Conservation (phyloP, 2,888 invertebrate species). For the Eulithis prunata region DNA sequence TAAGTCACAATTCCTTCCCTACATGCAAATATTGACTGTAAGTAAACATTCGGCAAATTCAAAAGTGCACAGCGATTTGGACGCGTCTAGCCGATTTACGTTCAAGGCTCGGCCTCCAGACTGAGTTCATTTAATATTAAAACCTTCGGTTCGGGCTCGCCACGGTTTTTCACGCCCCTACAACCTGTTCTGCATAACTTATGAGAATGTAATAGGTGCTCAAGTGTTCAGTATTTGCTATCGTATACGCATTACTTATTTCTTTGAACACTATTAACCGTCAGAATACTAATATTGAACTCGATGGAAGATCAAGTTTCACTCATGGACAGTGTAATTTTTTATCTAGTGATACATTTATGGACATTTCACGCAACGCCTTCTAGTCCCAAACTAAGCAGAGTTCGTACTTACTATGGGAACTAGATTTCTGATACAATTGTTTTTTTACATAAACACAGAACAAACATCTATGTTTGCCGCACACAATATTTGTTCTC, state of each 20-base stretch:
- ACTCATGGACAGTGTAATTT: too few relatives aligned
- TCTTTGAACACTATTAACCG: conserved; percentile 61
- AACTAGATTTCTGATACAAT: too few relatives aligned
- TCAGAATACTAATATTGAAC: too few relatives aligned
- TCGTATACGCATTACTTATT: conserved; percentile 65
- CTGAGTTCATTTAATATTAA: conserved; percentile 79
- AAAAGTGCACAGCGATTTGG: conserved; percentile 71
- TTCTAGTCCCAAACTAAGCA: too few relatives aligned
- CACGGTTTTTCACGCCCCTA: conserved; percentile 77
- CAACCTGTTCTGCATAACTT: conserved; percentile 74
- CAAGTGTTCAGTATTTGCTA: conserved; percentile 68
- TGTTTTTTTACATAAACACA: too few relatives aligned
- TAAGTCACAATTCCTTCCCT: conserved; percentile 36
- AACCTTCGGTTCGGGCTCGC: conserved; percentile 57
- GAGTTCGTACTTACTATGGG: too few relatives aligned
- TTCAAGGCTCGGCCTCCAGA: conserved; percentile 60
- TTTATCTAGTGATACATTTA: too few relatives aligned
- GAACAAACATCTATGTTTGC: too few relatives aligned
- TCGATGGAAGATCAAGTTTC: too few relatives aligned
- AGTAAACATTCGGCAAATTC: conserved; percentile 70
- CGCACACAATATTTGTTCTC: too few relatives aligned
- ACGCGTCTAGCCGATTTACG: conserved; percentile 70
- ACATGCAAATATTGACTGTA: conserved; percentile 64
- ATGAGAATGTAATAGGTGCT: conserved; percentile 79
- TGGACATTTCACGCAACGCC: too few relatives aligned